A percentile compares a stretch with the other conserved stretches of the same genome.
These are phyloP conservation scores for Bradypodion pumilum DNA, from an alignment of 2,797 vertebrate genomes.

Conservation along the genomic window DNA sequence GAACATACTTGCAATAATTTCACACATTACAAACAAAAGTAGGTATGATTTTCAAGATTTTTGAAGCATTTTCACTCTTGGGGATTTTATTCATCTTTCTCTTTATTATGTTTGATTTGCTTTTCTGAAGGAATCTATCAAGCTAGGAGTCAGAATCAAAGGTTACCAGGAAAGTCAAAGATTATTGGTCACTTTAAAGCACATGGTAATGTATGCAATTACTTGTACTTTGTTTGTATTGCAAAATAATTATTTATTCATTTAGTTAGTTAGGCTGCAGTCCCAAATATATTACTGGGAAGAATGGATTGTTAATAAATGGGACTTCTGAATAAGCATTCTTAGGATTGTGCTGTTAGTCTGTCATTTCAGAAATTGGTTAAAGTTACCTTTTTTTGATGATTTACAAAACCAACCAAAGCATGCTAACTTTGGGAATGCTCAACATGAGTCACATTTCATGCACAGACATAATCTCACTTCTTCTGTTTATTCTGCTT, in stretches of 20 bases:
- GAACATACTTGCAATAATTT: conserved; percentile 83
- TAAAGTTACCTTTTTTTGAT: neutral
- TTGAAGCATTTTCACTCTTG: conserved; percentile 64
- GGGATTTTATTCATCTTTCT: conserved; percentile 60
- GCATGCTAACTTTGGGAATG: neutral
- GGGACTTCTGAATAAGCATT: neutral
- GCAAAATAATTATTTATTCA: neutral
- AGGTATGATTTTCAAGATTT: conserved; percentile 77
- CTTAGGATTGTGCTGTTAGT: neutral
- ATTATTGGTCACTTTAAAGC: conserved; percentile 44
- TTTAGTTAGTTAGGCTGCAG: neutral
- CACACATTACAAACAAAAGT: conserved; percentile 76
- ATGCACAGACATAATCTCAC: neutral
- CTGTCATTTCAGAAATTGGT: neutral
- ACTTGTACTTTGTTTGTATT: neutral
- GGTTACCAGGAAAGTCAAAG: conserved; percentile 39
- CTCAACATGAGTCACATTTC: neutral
- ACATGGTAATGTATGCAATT: conserved; percentile 31
- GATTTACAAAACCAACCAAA: neutral
- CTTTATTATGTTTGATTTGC: conserved; percentile 47
- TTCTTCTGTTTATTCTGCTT: too few relatives aligned
- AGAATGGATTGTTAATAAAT: neutral
- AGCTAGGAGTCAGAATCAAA: conserved; percentile 51
- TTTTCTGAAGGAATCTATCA: conserved; percentile 61
- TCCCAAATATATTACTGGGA: neutral